phyloP scores from a whole-genome alignment of 1,140 invertebrate species.

The Ostrea edulis region DNA sequence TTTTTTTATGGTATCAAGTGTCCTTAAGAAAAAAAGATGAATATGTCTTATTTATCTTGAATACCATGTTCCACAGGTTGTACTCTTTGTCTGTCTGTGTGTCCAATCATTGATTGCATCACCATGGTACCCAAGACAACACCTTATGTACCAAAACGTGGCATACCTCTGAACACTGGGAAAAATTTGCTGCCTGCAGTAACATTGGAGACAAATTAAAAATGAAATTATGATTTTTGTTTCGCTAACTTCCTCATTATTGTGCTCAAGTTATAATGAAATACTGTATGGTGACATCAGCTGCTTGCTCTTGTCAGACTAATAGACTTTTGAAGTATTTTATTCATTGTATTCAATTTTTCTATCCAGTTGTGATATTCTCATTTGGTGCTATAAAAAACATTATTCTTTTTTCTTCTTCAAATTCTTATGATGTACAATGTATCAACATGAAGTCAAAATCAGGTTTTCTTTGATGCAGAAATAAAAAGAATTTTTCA shows the following conservation, averaged over 20 bases:
- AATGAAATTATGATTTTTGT: neutral
- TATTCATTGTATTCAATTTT: too few relatives aligned
- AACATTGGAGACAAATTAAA: constrained; percentile 61
- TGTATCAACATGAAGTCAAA: too few relatives aligned
- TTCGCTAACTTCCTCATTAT: neutral
- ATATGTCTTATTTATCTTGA: neutral
- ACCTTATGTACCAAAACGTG: constrained; percentile 79
- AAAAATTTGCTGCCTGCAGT: constrained; percentile 50
- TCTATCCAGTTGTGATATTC: too few relatives aligned
- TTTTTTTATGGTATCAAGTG: neutral
- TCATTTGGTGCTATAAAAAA: too few relatives aligned
- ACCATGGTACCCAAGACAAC: constrained; percentile 83
- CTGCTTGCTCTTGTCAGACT: too few relatives aligned
- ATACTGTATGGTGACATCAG: too few relatives aligned
- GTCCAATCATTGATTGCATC: constrained; percentile 99
- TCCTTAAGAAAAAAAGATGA: neutral
- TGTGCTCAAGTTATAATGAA: neutral
- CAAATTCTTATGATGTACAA: too few relatives aligned
- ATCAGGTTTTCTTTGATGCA: too few relatives aligned
- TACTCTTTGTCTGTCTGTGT: constrained; percentile 95
- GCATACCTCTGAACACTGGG: constrained; percentile 67
- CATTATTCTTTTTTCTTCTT: too few relatives aligned
- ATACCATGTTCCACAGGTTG: constrained; percentile 82
- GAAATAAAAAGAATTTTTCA: too few relatives aligned
- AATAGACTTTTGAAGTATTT: too few relatives aligned